Conservation (phyloP, 2,113 vertebrate genomes). For the Sprattus sprattus region DNA sequence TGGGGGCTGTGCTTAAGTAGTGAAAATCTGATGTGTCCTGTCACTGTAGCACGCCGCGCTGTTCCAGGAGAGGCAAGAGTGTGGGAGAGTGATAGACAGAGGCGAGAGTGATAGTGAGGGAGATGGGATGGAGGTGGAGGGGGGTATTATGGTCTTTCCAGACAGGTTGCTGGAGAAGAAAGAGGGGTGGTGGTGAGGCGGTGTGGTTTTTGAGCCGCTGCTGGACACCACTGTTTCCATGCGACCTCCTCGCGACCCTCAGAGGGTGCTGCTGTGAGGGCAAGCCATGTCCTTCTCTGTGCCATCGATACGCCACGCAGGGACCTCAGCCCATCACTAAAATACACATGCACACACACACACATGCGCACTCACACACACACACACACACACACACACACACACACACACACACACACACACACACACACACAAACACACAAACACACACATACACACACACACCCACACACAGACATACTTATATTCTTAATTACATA, state of each 20-base stretch:
- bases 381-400: conserved; percentile 31
- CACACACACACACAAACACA: conserved; percentile 19
- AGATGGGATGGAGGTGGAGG: background rate
- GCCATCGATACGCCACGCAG: background rate
- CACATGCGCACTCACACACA: conserved; percentile 34
- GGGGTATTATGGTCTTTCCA: background rate
- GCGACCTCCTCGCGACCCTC: background rate
- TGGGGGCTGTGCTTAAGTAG: background rate
- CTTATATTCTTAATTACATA: too few relatives aligned
- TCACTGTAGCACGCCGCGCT: conserved; percentile 28
- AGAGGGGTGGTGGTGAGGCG: background rate
- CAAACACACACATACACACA: conserved; percentile 28
- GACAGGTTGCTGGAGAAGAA: background rate
- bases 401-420: conserved; percentile 28
- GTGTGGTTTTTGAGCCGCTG: background rate
- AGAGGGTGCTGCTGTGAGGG: background rate
- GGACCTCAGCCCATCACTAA: background rate
- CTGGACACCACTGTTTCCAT: background rate
- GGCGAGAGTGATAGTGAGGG: background rate
- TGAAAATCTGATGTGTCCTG: conserved; percentile 33
- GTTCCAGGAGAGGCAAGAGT: background rate
- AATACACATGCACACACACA: conserved; percentile 26
- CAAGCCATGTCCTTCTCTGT: background rate
- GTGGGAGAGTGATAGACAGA: background rate
- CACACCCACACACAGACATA: conserved; percentile 28